phyloP scores from a whole-genome alignment of 2,888 invertebrate species.

The Cataglyphis altisquamis region DNA sequence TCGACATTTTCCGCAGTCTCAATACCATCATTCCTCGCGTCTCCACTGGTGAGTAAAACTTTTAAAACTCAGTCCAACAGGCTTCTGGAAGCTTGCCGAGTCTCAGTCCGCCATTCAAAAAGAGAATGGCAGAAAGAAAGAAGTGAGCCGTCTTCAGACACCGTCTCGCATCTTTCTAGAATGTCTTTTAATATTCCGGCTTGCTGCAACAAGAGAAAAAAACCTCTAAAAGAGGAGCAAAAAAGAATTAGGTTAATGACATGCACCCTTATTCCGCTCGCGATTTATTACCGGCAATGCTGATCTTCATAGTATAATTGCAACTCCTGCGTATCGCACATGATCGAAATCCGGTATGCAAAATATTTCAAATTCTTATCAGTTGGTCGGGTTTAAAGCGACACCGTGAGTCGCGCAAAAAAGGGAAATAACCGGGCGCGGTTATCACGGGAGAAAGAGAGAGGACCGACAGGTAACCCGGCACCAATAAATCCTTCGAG shows the following conservation, averaged over 20 bases:
- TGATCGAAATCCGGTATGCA: conserved; percentile 13
- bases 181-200: conserved; percentile 19
- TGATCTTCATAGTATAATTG: conserved; percentile 55
- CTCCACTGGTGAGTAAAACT: conserved; percentile 28
- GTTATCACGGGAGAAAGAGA: conserved; percentile 68
- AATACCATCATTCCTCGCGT: conserved; percentile 18
- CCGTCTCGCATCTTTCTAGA: neutral
- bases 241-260: conserved; percentile 57
- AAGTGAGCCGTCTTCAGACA: conserved; percentile 2
- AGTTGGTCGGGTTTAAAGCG: conserved; percentile 26
- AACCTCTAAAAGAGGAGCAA: neutral
- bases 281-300: conserved; percentile 42
- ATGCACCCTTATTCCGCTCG: conserved; percentile 7
- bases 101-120: conserved; percentile 18
- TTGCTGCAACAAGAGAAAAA: conserved; percentile 18
- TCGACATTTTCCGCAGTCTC: neutral
- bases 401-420: conserved; percentile 33
- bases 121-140: neutral
- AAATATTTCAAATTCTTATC: conserved; percentile 68
- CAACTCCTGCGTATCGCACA: conserved; percentile 44
- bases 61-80: conserved; percentile 23
- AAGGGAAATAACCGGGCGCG: conserved; percentile 54
- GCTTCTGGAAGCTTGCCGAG: conserved; percentile 36
- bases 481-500: conserved; percentile 74
- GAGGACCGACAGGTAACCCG: conserved; percentile 61